phyloP scores from a whole-genome alignment of 1,140 invertebrate species.

The Drosophila jambulina region DNA sequence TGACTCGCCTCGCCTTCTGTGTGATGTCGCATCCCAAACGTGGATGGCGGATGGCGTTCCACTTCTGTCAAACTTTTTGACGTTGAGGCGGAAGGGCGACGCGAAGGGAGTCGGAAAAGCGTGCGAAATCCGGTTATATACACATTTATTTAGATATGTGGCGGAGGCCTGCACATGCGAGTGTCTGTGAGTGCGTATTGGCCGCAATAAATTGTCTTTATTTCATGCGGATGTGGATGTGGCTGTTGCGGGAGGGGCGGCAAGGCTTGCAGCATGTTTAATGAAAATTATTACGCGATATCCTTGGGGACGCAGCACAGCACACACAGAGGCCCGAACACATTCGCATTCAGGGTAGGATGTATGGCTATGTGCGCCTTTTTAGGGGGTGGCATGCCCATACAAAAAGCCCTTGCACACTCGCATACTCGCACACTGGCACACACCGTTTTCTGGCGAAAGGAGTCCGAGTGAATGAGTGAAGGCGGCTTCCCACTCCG shows the following conservation, averaged over 20 bases:
- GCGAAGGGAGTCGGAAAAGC: slow-evolving; percentile 43
- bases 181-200: slow-evolving; percentile 60
- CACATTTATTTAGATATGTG: slow-evolving; percentile 37
- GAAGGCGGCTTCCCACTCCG: slow-evolving; percentile 42
- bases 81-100: slow-evolving; percentile 44
- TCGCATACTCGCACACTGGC: slow-evolving; percentile 1
- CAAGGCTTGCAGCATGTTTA: slow-evolving; percentile 70
- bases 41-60: slow-evolving; percentile 62
- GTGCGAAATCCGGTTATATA: slow-evolving; percentile 51
- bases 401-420: slow-evolving; percentile 51
- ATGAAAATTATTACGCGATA: slow-evolving; percentile 77
- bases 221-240: slow-evolving; percentile 72
- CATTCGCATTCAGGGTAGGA: slow-evolving; percentile 30
- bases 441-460: slow-evolving; percentile 28
- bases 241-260: slow-evolving; percentile 21
- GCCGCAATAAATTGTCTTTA: slow-evolving; percentile 76
- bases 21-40: slow-evolving; percentile 52
- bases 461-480: slow-evolving; percentile 54
- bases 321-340: slow-evolving; percentile 7
- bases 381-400: slow-evolving; percentile 74
- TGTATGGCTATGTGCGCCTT: slow-evolving; percentile 71
- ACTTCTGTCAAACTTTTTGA: slow-evolving; percentile 79
- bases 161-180: slow-evolving; percentile 10
- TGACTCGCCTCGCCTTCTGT: slow-evolving; percentile 18
- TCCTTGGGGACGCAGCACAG: slow-evolving; percentile 61